phyloP scores from a whole-genome alignment of 2,888 invertebrate species.

The Tenthredo distinguenda region DNA sequence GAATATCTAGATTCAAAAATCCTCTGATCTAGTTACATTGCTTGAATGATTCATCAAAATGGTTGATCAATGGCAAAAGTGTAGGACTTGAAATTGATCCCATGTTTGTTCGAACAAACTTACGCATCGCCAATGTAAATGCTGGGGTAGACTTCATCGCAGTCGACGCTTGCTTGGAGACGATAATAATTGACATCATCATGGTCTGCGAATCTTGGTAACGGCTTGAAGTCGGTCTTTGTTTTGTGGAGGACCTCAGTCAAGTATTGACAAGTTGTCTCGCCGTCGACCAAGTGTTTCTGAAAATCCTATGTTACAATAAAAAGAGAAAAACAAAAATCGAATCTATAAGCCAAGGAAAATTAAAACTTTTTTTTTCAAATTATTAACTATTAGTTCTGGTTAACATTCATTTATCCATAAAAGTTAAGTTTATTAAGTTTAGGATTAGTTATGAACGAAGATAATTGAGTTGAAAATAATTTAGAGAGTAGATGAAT shows the following conservation, averaged over 20 bases:
- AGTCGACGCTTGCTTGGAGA: slow-evolving; percentile 80
- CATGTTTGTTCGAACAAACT: slow-evolving; percentile 69
- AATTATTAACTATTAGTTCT: no score
- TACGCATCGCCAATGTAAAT: slow-evolving; percentile 88
- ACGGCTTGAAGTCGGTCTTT: slow-evolving; percentile 63
- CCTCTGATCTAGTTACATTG: no score
- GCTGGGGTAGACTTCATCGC: slow-evolving; percentile 88
- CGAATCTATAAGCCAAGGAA: neutral
- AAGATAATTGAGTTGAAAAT: no score
- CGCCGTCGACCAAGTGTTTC: slow-evolving; percentile 64
- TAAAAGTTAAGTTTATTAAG: no score
- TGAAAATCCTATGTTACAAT: slow-evolving; percentile 64
- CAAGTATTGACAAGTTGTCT: slow-evolving; percentile 64
- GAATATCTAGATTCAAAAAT: no score
- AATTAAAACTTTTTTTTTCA: neutral
- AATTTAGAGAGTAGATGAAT: no score
- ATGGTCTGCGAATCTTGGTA: slow-evolving; percentile 67
- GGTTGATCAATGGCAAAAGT: neutral
- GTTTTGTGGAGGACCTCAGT: slow-evolving; percentile 59
- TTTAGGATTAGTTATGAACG: no score
- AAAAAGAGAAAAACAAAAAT: neutral
- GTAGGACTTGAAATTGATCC: slow-evolving; percentile 21
- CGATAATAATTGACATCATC: slow-evolving; percentile 64
- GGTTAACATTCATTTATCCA: no score
- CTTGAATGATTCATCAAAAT: neutral